These are phyloP conservation scores for Tautogolabrus adspersus DNA, from an alignment of 2,113 vertebrate species.

Conservation along the genomic window DNA sequence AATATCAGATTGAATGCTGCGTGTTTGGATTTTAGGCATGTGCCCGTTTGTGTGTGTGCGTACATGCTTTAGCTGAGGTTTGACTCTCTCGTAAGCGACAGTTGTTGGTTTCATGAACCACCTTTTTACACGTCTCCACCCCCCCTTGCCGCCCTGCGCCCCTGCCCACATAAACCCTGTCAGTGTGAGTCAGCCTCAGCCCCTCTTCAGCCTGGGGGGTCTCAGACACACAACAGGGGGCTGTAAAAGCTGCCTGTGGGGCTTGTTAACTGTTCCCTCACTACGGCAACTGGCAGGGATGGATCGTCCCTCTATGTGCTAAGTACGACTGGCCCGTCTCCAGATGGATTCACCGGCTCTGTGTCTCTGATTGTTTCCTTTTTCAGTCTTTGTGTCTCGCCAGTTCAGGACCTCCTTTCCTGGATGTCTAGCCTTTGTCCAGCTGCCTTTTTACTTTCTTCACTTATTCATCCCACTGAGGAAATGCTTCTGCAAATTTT, in stretches of 20 bases:
- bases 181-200: conserved; percentile 77
- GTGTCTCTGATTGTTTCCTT: conserved; percentile 64
- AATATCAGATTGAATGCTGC: conserved; percentile 62
- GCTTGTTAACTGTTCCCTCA: conserved; percentile 76
- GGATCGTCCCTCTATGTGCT: conserved; percentile 55
- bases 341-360: conserved; percentile 65
- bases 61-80: not conserved
- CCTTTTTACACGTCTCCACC: conserved; percentile 68
- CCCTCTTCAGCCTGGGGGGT: conserved; percentile 79
- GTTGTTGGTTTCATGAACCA: conserved; percentile 84
- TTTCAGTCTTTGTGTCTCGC: conserved; percentile 67
- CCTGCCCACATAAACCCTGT: conserved; percentile 74
- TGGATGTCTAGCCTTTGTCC: conserved; percentile 57
- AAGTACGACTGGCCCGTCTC: conserved; percentile 58
- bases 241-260: conserved; percentile 77
- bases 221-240: conserved; percentile 76
- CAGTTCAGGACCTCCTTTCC: conserved; percentile 61
- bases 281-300: conserved; percentile 75
- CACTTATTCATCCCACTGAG: conserved; percentile 25
- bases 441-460: conserved; percentile 50
- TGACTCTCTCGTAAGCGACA: conserved; percentile 82
- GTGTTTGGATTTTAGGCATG: conserved; percentile 24
- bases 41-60: conserved; percentile 28
- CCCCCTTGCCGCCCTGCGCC: conserved; percentile 36
- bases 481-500: conserved; percentile 13